phyloP scores from a whole-genome alignment of 2,797 vertebrate genomes.

The Mareca penelope region DNA sequence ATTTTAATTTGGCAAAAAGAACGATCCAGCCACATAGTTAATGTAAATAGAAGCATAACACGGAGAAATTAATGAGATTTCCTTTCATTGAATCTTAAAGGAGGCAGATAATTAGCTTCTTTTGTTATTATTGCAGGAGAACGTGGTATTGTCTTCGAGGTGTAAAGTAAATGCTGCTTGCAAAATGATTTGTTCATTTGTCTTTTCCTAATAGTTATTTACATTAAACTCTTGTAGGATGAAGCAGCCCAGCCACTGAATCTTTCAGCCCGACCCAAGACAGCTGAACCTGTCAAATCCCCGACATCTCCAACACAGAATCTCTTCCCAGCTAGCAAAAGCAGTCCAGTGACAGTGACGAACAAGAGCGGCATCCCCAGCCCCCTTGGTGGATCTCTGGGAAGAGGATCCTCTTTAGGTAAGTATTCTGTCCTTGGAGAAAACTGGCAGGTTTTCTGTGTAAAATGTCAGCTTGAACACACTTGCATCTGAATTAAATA shows the following conservation, averaged over 20 bases:
- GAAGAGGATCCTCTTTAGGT: slow-evolving; percentile 92
- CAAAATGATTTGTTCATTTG: slow-evolving; percentile 80
- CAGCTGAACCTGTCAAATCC: slow-evolving; percentile 87
- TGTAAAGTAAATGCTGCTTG: slow-evolving; percentile 79
- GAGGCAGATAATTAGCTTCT: slow-evolving; percentile 89
- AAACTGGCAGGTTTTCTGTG: background rate
- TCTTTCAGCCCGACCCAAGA: slow-evolving; percentile 93
- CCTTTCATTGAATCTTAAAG: slow-evolving; percentile 81
- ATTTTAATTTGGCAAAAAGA: slow-evolving; percentile 98
- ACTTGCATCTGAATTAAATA: background rate
- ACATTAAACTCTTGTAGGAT: slow-evolving; percentile 83
- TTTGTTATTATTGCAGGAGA: slow-evolving; percentile 83
- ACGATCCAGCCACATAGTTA: slow-evolving; percentile 88
- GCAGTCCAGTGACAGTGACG: slow-evolving; percentile 84
- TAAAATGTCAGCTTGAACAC: background rate
- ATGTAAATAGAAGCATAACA: slow-evolving; percentile 89
- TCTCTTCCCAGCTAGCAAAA: slow-evolving; percentile 87
- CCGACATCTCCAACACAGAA: slow-evolving; percentile 88
- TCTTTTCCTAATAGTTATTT: slow-evolving; percentile 79
- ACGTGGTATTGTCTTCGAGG: slow-evolving; percentile 85
- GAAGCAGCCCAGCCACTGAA: slow-evolving; percentile 94
- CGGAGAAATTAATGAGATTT: slow-evolving; percentile 86
- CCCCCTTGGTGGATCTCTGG: slow-evolving; percentile 82
- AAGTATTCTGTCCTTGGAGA: slow-evolving; percentile 42
- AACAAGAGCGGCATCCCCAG: slow-evolving; percentile 91